phyloP scores from a whole-genome alignment of 2,888 invertebrate genomes.

The Dryococelus australis region DNA sequence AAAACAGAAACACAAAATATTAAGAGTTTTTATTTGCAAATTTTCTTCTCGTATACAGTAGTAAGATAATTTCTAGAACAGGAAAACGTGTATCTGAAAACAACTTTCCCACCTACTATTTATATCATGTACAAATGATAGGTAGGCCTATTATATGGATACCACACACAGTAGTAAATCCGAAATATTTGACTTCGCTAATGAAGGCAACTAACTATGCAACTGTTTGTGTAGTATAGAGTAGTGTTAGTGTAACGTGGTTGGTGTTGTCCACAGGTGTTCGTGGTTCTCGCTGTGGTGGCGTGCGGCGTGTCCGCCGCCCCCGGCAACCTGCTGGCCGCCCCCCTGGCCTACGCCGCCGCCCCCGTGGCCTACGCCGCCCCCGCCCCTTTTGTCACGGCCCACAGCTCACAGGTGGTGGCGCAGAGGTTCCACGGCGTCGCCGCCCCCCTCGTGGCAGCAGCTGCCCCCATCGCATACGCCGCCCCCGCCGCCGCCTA shows the following conservation, averaged over 20 bases:
- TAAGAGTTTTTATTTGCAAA: no score
- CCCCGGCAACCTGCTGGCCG: slow-evolving; percentile 25
- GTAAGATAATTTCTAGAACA: no score
- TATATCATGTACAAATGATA: no score
- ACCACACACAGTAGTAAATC: no score
- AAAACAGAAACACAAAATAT: no score
- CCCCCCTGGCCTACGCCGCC: slow-evolving; percentile 25
- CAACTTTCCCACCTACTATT: no score
- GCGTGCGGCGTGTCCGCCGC: slow-evolving; percentile 16
- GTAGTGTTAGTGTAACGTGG: neutral
- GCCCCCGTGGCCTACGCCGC: slow-evolving; percentile 22
- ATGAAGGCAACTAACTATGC: no score
- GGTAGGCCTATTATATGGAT: no score
- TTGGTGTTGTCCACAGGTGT: neutral
- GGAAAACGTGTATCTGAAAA: no score
- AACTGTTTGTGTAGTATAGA: no score
- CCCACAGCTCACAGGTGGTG: slow-evolving; percentile 70
- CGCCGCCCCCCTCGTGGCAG: slow-evolving; percentile 61
- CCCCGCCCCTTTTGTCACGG: slow-evolving; percentile 56
- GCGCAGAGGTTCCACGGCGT: slow-evolving; percentile 69
- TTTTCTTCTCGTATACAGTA: no score
- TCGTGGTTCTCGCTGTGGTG: neutral
- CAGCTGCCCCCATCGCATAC: slow-evolving; percentile 51
- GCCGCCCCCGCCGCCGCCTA: slow-evolving; percentile 51
- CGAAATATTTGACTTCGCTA: no score